These are phyloP conservation scores for Serinus canaria DNA, from an alignment of 2,113 vertebrate species.

Conservation along the genomic window DNA sequence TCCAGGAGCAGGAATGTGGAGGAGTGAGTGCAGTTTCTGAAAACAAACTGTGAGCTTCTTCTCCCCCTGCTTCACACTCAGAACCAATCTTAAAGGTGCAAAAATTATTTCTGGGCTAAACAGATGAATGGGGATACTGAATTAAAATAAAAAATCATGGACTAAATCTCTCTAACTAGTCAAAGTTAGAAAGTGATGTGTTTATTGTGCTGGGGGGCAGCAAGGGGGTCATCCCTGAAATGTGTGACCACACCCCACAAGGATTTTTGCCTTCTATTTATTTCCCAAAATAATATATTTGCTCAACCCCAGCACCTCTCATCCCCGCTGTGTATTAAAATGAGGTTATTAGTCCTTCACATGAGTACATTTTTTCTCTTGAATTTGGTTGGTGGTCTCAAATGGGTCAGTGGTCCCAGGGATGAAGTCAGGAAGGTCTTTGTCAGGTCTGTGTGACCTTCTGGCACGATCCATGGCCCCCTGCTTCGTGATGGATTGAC, in stretches of 20 bases:
- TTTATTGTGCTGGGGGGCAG: accelerated
- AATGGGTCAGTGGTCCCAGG: background rate
- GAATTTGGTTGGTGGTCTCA: background rate
- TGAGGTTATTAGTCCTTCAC: background rate
- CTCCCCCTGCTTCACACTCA: accelerated
- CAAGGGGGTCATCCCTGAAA: accelerated
- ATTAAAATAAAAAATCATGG: background rate
- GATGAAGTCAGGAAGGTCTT: background rate
- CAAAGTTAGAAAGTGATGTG: background rate
- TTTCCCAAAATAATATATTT: background rate
- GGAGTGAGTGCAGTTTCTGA: background rate
- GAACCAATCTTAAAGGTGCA: background rate
- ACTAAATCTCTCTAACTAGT: too few species aligned
- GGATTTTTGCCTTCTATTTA: background rate
- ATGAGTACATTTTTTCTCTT: accelerated
- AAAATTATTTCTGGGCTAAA: background rate
- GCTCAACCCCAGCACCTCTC: background rate
- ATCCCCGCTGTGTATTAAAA: background rate
- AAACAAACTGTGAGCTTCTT: accelerated
- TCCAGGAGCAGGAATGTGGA: background rate
- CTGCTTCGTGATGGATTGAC: background rate
- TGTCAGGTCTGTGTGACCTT: background rate
- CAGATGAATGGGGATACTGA: background rate
- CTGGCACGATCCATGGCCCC: background rate
- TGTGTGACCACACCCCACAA: accelerated